Base-by-base conservation (phyloP, 2,113 vertebrate species). In the Carassius auratus region DNA sequence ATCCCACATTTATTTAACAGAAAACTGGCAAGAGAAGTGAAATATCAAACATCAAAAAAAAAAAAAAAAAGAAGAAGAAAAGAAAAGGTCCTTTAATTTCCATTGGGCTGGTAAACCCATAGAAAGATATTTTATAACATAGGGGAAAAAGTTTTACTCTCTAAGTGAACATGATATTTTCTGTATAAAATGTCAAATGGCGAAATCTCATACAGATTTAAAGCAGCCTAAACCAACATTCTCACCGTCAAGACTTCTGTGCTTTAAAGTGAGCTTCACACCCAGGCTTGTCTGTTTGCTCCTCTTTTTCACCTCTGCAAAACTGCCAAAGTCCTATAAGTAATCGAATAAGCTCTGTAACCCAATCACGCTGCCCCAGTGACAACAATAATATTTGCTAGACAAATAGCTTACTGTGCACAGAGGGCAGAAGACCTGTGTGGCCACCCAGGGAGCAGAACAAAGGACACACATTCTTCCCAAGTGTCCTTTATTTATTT, bases 381-480 rank as follows among this genome's bases (percentile, higher is more conserved):
- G 90, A 92, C 91, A 93, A 92, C 86, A 74, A 90, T 87, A 89
- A 84, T 69, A 76, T 90, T 92, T 90, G 91, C 90, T 89, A 90
- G 91, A 92, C 91, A 92, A 92, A 92, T 85, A 93, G 91, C 94
- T 93, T 74, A 76, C 83, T 85, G 87, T 88, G 80, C 52, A n/a
- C 81, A 86, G 84, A 88, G 90, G 90, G 92, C 84, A 90, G 88
- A 88, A 77, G 76, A 77, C 48, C 26, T 57, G 48, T 36, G 76
- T 92, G 94, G 91, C 93, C 94, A 94, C 94, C 94, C 94, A 95
- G 87, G 89, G 52, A 90, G 88, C 64, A 88, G 76, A 77, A 83
- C 76, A 73, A 74, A 86, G 23, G 86, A 84, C 84, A 52, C 66
- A 80, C 89, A 87, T 42, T n/a, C 89, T 90, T 83, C 87, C 87